These are phyloP conservation scores for Habroteleia sp. DNA, from an alignment of 2,888 invertebrate genomes.

Conservation along the genomic window DNA sequence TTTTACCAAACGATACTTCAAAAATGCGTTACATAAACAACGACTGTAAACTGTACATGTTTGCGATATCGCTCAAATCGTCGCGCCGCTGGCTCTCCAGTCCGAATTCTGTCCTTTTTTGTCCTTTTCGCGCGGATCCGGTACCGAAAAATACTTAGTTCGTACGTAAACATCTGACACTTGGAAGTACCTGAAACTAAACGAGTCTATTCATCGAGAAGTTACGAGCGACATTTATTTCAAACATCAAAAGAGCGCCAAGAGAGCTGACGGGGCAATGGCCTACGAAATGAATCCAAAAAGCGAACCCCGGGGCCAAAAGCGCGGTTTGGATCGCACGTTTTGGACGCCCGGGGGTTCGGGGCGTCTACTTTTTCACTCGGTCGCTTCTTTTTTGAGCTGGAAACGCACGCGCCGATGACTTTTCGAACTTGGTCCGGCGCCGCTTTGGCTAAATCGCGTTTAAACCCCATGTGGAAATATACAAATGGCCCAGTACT, in stretches of 20 bases:
- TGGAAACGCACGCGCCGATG: slow-evolving; percentile 20
- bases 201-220: slow-evolving; percentile 48
- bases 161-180: slow-evolving; percentile 55
- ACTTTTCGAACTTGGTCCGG: slow-evolving; percentile 45
- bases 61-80: slow-evolving; percentile 23
- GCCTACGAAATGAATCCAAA: slow-evolving; percentile 26
- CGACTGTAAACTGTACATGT: slow-evolving; percentile 50
- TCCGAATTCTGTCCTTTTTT: slow-evolving; percentile 2
- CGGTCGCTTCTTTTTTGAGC: slow-evolving; percentile 23
- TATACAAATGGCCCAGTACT: too few relatives aligned
- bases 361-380: slow-evolving; percentile 10
- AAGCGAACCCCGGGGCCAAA: slow-evolving; percentile 8
- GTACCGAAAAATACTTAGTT: slow-evolving; percentile 56
- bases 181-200: slow-evolving; percentile 49
- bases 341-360: slow-evolving; percentile 2
- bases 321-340: too few relatives aligned
- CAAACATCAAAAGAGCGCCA: slow-evolving; percentile 57
- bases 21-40: slow-evolving; percentile 39
- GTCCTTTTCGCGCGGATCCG: slow-evolving; percentile 3
- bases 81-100: slow-evolving; percentile 14
- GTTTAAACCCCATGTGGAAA: too few relatives aligned
- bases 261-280: slow-evolving; percentile 41
- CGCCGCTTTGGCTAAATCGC: too few relatives aligned
- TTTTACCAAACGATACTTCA: slow-evolving; percentile 35
- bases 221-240: slow-evolving; percentile 58